A percentile compares a stretch with the other conserved stretches of the same genome.
Evolutionary conservation across 1,140 invertebrate species (phyloP).

Genomic region (Metaphire vulgaris): DNA sequence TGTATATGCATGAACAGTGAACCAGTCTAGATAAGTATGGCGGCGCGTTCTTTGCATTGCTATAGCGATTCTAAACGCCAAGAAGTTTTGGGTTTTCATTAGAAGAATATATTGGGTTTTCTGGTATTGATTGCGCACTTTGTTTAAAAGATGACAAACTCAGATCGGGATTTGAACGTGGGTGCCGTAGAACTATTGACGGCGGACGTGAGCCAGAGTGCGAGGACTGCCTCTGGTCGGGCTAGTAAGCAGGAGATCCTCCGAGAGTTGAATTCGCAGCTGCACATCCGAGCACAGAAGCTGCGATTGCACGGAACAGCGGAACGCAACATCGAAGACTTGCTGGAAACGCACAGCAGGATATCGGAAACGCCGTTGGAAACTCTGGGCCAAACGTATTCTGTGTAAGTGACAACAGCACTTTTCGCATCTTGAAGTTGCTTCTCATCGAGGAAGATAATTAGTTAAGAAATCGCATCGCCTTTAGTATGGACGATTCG

Average conservation of each 20-base stretch:
- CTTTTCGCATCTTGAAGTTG: no score
- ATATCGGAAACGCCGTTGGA: neutral
- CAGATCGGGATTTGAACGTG: neutral
- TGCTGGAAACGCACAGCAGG: neutral
- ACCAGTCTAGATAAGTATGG: neutral
- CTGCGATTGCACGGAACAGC: neutral
- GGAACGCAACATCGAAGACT: neutral
- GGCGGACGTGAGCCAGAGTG: neutral
- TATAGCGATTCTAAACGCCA: neutral
- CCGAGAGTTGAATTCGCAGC: neutral
- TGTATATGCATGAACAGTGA: no score
- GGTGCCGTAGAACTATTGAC: neutral
- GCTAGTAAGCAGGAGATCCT: neutral
- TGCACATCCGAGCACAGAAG: neutral
- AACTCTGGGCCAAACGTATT: neutral
- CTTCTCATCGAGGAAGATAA: no score
- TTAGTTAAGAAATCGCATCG: no score
- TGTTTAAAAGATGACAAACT: neutral
- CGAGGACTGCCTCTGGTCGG: neutral
- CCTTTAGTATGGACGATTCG: no score
- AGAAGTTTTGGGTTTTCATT: neutral
- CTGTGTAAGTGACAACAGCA: no score
- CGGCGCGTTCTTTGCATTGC: neutral
- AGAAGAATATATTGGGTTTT: no score
- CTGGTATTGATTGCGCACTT: no score